Percentiles rank a stretch among this genome's conserved stretches.
phyloP scores from a whole-genome alignment of 2,797 vertebrate species.

The Podarcis siculus region DNA sequence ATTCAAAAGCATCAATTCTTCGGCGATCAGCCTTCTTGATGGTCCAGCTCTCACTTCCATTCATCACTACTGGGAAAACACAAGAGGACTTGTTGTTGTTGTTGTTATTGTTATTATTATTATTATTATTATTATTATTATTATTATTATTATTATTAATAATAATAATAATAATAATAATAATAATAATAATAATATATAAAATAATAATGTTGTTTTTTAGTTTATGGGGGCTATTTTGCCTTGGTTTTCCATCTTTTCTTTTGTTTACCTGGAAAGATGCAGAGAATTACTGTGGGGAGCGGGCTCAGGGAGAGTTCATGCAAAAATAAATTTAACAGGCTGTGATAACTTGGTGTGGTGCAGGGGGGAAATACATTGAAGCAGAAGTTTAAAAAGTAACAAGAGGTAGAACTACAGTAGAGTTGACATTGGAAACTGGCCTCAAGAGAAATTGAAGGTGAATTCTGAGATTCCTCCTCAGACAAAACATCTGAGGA shows the following conservation, averaged over 20 bases:
- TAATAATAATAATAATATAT: too few relatives aligned
- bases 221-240: too few relatives aligned
- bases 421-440: neutral
- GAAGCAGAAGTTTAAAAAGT: neutral
- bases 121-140: too few relatives aligned
- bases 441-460: neutral
- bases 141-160: too few relatives aligned
- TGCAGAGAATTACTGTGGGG: neutral
- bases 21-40: too few relatives aligned
- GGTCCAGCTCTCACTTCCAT: too few relatives aligned
- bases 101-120: too few relatives aligned
- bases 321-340: conserved; percentile 26
- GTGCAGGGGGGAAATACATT: neutral
- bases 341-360: neutral
- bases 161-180: too few relatives aligned
- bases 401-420: neutral
- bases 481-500: neutral
- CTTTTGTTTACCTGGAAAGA: neutral
- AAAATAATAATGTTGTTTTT: neutral
- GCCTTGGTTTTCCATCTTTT: neutral
- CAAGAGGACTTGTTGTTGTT: too few relatives aligned
- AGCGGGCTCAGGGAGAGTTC: neutral
- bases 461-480: neutral
- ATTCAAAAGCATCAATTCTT: too few relatives aligned
- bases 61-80: too few relatives aligned